Conservation (phyloP, 1,140 invertebrate species). For the Heterodera schachtii region DNA sequence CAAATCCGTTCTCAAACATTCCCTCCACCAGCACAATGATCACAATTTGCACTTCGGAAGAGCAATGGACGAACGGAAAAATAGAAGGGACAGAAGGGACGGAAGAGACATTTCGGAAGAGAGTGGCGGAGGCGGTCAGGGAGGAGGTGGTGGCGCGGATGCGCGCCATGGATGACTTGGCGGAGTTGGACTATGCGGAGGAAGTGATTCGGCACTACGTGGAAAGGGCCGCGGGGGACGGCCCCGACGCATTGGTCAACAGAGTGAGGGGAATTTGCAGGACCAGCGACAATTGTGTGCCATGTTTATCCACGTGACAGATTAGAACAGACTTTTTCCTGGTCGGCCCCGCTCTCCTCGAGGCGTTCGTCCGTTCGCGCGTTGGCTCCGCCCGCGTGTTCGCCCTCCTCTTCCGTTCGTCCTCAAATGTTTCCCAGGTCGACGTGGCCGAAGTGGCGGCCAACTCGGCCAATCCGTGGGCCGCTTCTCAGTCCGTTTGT, state of each 20-base stretch:
- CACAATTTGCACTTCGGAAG: constrained; percentile 14
- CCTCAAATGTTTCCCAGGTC: constrained; percentile 3
- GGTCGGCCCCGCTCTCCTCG: constrained; percentile 13
- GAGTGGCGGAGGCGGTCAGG: constrained; percentile 12
- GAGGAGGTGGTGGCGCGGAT: constrained; percentile 14
- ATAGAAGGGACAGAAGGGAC: constrained; percentile 1
- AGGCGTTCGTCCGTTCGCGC: constrained; percentile 9
- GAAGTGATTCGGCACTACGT: constrained; percentile 15
- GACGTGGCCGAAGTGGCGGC: constrained; percentile 18
- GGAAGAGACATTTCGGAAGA: background rate
- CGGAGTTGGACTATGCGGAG: background rate
- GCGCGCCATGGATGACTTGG: constrained; percentile 2
- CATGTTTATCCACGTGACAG: background rate
- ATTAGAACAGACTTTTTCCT: constrained; percentile 20
- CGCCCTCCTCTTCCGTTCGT: constrained; percentile 6
- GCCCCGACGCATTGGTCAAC: background rate
- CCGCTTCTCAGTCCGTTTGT: constrained; percentile 3
- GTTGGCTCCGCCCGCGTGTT: constrained; percentile 9
- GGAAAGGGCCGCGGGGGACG: background rate
- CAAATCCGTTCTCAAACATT: constrained; percentile 19
- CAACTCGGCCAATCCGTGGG: constrained; percentile 4
- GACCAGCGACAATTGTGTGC: background rate
- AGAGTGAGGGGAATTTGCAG: background rate
- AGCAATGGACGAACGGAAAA: background rate
- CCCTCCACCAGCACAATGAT: constrained; percentile 12